Conservation (phyloP, 2,888 invertebrate species). For the Elmis aenea region DNA sequence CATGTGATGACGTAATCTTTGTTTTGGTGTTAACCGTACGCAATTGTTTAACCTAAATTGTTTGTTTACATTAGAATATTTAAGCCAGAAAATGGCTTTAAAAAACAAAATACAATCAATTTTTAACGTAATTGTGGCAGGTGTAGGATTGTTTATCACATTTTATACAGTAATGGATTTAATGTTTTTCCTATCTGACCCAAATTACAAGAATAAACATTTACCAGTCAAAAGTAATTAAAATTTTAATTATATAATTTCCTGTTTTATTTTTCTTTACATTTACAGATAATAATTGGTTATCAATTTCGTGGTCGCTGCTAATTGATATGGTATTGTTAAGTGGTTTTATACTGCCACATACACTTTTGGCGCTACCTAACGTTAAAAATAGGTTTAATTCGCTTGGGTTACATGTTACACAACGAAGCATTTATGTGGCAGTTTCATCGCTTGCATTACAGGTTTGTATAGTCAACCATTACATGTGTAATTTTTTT, state of each 20-base stretch:
- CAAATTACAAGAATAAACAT: constrained; percentile 33
- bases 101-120: constrained; percentile 14
- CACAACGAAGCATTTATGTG: constrained; percentile 49
- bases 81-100: constrained; percentile 7
- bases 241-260: too few relatives aligned
- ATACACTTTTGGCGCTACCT: constrained; percentile 52
- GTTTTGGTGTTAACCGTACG: too few relatives aligned
- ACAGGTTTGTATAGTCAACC: constrained; percentile 46
- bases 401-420: constrained; percentile 44
- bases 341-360: constrained; percentile 54
- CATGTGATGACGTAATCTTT: too few relatives aligned
- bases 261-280: too few relatives aligned
- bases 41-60: too few relatives aligned
- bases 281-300: constrained; percentile 38
- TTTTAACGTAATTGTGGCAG: constrained; percentile 39
- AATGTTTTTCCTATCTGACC: constrained; percentile 53
- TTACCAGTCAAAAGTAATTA: too few relatives aligned
- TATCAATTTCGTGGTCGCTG: constrained; percentile 44
- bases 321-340: constrained; percentile 48
- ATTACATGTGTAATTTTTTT: too few relatives aligned
- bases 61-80: background rate
- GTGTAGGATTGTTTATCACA: constrained; percentile 48
- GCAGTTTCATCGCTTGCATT: constrained; percentile 47
- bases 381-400: constrained; percentile 46
- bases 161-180: constrained; percentile 52